Evolutionary conservation across 2,113 vertebrate species (phyloP).

Genomic region (Bubo blakistoni): DNA sequence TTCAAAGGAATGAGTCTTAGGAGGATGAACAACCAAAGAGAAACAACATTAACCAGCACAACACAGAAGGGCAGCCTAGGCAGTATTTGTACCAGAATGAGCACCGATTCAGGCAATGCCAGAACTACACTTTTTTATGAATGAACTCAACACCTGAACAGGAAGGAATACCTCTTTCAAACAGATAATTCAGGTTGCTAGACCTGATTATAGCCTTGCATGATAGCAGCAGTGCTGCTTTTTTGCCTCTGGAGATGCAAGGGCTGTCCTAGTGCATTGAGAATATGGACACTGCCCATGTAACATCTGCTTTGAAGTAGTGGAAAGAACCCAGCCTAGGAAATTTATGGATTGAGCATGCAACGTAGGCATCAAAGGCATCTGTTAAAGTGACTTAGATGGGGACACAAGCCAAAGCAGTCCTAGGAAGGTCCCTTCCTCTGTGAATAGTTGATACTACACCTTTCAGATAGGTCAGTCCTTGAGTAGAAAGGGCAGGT

Average conservation of each 20-base stretch:
- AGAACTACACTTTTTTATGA: not conserved
- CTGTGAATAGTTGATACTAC: not conserved
- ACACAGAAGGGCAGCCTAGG: not conserved
- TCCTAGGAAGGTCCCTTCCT: not conserved
- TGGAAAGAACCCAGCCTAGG: not conserved
- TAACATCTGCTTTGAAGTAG: not conserved
- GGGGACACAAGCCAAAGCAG: not conserved
- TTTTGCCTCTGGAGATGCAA: not conserved
- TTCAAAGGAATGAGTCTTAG: not conserved
- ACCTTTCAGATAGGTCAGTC: not conserved
- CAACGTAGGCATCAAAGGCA: not conserved
- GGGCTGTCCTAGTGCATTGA: not conserved
- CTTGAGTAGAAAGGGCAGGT: not conserved
- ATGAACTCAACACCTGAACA: not conserved
- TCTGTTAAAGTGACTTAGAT: not conserved
- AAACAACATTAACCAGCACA: not conserved
- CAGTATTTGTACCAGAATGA: not conserved
- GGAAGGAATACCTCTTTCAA: not conserved
- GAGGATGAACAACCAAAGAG: not conserved
- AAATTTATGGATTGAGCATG: not conserved
- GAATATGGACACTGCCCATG: rapidly evolving
- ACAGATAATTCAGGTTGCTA: not conserved
- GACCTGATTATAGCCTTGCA: not conserved
- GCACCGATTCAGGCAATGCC: not conserved
- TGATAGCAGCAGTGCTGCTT: not conserved